These are phyloP conservation scores for Calosoma granatense DNA, from an alignment of 1,140 invertebrate genomes.

Conservation along the genomic window DNA sequence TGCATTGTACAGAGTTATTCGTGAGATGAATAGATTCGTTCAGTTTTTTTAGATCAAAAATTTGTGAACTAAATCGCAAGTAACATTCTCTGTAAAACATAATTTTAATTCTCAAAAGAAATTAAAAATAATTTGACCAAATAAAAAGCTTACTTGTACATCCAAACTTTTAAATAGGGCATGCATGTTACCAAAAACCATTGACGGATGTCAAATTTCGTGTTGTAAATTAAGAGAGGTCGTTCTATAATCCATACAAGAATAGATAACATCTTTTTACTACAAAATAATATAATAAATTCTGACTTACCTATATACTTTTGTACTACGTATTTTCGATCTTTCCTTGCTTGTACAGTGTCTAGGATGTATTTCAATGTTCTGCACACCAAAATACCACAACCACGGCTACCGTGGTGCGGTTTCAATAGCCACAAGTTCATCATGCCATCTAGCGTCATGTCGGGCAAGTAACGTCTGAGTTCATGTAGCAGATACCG, in stretches of 20 bases:
- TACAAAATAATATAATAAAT: neutral
- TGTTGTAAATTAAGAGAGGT: conserved; percentile 73
- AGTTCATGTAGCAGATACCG: conserved; percentile 48
- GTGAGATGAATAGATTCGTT: conserved; percentile 86
- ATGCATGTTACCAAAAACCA: conserved; percentile 82
- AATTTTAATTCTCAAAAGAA: conserved; percentile 3
- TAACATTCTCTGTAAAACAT: conserved; percentile 57
- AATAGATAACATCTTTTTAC: conserved; percentile 6
- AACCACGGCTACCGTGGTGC: conserved; percentile 70
- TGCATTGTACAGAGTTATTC: conserved; percentile 83
- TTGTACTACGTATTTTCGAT: conserved; percentile 73
- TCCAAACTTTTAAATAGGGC: conserved; percentile 74
- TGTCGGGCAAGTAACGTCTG: conserved; percentile 49
- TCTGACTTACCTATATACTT: conserved; percentile 83
- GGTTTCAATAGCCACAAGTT: conserved; percentile 95
- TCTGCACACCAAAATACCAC: conserved; percentile 58
- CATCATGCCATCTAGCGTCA: conserved; percentile 62
- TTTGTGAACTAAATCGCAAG: conserved; percentile 80
- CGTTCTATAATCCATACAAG: conserved; percentile 47
- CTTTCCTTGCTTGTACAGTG: conserved; percentile 43
- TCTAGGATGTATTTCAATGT: conserved; percentile 49
- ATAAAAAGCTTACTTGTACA: conserved; percentile 56
- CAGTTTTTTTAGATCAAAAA: conserved; percentile 70
- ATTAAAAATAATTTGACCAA: neutral
- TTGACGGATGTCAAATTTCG: conserved; percentile 86